Evolutionary conservation across 2,113 vertebrate species (phyloP), one percentile per base, ranked within the genome.

Genomic region (Loxodonta africana): DNA sequence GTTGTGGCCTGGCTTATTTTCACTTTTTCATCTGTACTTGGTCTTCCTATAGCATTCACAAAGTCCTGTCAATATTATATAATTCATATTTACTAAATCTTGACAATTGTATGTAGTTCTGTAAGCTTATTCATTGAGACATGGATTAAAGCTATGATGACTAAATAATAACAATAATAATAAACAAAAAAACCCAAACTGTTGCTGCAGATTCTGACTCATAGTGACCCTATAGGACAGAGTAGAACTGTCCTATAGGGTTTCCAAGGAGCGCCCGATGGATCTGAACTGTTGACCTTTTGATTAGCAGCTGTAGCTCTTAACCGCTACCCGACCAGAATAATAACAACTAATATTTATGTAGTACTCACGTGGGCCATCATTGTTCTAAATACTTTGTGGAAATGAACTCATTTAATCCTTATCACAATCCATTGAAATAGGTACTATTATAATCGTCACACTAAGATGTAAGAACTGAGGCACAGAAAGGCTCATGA

Each of bases 1-100:
- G 10, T 86, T 62, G 25, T 63, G 30, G 65, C 60, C 10, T 46
- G 23, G 30, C 4, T 60, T 48, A 73, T 83, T 96, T 85, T 77
- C 44, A 91, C 60, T 93, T 94, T 93, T 46, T 30, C 8, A 82
- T 12, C 8, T 30, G 46, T 62, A 81, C 73, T 8, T 67, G 60
- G 18, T 86, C 46, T 71, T 82, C 15, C 23, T 86, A 18, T 4
- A 86, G 82, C 15, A 76, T 63, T 95, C n/a, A 95, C 21, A 73
- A 95, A 65, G 25, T 78, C 60, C 60, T 73, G 17, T 25, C 10
- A 74, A 60, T 2, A 82, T 85, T 92, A 46, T 2, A 94, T 63
- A 90, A 86, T 80, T 91, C 41, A 91, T 86, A 90, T 94, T 86
- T 57, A 81, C 11, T 53, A 88, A 63, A 63, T 83, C 25, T 86